Conservation (phyloP, 2,888 invertebrate genomes). For the Hydriomena furcata region DNA sequence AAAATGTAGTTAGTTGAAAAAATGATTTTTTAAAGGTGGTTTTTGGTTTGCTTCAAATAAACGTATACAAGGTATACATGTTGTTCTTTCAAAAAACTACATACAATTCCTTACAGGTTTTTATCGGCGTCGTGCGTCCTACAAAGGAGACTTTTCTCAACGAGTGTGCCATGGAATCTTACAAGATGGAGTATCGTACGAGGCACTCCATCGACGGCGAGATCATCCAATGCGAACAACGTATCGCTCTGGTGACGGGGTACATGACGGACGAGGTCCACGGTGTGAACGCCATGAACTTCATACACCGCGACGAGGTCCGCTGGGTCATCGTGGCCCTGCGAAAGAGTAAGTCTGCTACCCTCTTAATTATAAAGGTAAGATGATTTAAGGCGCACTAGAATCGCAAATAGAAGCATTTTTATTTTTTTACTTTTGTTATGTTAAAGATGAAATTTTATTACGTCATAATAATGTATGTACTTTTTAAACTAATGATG, state of each 20-base stretch:
- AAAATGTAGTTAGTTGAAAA: too few relatives aligned
- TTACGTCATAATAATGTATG: too few relatives aligned
- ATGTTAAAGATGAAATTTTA: too few relatives aligned
- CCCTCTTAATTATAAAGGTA: neutral
- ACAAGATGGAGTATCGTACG: slow-evolving; percentile 92
- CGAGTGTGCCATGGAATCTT: slow-evolving; percentile 59
- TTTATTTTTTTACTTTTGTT: too few relatives aligned
- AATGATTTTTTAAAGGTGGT: too few relatives aligned
- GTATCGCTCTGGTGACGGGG: slow-evolving; percentile 94
- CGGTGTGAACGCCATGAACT: slow-evolving; percentile 93
- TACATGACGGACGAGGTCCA: slow-evolving; percentile 94
- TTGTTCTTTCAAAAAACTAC: slow-evolving; percentile 12
- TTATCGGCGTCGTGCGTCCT: slow-evolving; percentile 88
- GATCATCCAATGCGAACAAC: slow-evolving; percentile 94
- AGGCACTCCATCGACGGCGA: slow-evolving; percentile 94
- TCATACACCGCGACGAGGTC: slow-evolving; percentile 94
- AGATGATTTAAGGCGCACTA: too few relatives aligned
- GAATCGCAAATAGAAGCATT: too few relatives aligned
- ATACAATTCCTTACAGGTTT: slow-evolving; percentile 58
- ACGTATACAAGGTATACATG: neutral
- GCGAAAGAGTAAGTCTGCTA: slow-evolving; percentile 84
- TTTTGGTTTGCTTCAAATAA: too few relatives aligned
- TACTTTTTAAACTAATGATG: too few relatives aligned
- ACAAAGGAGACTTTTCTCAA: slow-evolving; percentile 83
- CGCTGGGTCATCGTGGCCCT: slow-evolving; percentile 94